phyloP scores from a whole-genome alignment of 2,888 invertebrate genomes.

The Selenia dentaria region DNA sequence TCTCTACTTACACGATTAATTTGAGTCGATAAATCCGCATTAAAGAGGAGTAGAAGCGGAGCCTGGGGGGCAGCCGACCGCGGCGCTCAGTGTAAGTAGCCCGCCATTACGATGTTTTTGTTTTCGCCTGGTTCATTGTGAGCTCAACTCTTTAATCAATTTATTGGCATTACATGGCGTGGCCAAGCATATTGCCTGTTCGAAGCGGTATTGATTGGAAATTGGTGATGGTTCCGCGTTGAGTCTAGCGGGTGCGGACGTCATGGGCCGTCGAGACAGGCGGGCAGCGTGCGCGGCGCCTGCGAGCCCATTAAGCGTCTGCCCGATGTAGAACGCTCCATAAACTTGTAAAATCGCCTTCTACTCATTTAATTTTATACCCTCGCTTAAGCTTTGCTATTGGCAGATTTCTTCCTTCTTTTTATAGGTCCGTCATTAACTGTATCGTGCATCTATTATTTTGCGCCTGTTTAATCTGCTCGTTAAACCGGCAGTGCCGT shows the following conservation, averaged over 20 bases:
- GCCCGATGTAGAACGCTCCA: conserved; percentile 82
- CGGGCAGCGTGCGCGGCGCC: conserved; percentile 80
- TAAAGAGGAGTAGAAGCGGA: conserved; percentile 80
- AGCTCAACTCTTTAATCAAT: conserved; percentile 55
- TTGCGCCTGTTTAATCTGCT: conserved; percentile 60
- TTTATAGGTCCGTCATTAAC: conserved; percentile 73
- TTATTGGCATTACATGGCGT: conserved; percentile 27
- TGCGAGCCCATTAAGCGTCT: conserved; percentile 79
- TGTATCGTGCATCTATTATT: conserved; percentile 72
- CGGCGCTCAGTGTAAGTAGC: conserved; percentile 70
- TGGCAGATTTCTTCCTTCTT: conserved; percentile 78
- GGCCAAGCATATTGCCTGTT: conserved; percentile 32
- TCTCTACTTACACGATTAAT: conserved; percentile 82
- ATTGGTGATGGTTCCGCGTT: conserved; percentile 51
- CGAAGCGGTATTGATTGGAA: conserved; percentile 56
- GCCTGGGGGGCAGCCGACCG: conserved; percentile 71
- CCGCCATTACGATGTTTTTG: conserved; percentile 67
- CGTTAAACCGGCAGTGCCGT: conserved; percentile 50
- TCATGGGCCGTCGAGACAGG: conserved; percentile 71
- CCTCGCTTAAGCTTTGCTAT: conserved; percentile 79
- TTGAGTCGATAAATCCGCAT: conserved; percentile 83
- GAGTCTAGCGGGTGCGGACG: conserved; percentile 51
- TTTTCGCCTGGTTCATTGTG: conserved; percentile 56
- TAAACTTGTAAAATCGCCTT: conserved; percentile 84
- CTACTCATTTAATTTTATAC: conserved; percentile 83